Conservation (phyloP, 2,113 vertebrate genomes). For the Poeciliopsis occidentalis region DNA sequence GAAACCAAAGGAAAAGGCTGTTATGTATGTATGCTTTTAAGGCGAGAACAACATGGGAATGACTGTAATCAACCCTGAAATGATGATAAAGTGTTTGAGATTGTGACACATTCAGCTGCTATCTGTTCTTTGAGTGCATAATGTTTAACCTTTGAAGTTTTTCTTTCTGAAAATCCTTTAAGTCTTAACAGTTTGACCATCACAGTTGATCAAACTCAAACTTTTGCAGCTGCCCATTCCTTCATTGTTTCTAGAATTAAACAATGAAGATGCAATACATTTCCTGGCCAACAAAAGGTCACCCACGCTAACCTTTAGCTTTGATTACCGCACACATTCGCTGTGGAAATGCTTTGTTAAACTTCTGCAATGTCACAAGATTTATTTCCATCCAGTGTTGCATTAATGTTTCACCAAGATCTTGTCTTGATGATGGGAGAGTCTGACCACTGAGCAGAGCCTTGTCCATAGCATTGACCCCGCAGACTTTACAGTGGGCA, state of each 20-base stretch:
- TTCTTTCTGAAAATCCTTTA: too few relatives aligned
- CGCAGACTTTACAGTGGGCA: too few relatives aligned
- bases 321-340: too few relatives aligned
- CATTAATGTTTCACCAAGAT: too few relatives aligned
- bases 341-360: neutral
- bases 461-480: too few relatives aligned
- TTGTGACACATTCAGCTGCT: neutral
- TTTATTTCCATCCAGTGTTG: neutral
- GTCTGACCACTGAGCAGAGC: too few relatives aligned
- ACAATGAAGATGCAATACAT: too few relatives aligned
- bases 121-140: neutral
- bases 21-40: slow-evolving; percentile 32
- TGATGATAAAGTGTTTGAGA: neutral
- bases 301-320: too few relatives aligned
- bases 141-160: too few relatives aligned
- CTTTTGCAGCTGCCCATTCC: neutral
- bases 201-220: neutral
- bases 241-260: neutral
- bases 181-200: too few relatives aligned
- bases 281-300: too few relatives aligned
- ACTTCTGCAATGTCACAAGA: neutral
- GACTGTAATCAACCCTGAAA: slow-evolving; percentile 29
- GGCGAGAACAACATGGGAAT: slow-evolving; percentile 41
- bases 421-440: too few relatives aligned
- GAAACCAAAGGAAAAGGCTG: slow-evolving; percentile 16